Base-by-base conservation (phyloP, 2,797 vertebrate genomes). In the Sarcoramphus papa region DNA sequence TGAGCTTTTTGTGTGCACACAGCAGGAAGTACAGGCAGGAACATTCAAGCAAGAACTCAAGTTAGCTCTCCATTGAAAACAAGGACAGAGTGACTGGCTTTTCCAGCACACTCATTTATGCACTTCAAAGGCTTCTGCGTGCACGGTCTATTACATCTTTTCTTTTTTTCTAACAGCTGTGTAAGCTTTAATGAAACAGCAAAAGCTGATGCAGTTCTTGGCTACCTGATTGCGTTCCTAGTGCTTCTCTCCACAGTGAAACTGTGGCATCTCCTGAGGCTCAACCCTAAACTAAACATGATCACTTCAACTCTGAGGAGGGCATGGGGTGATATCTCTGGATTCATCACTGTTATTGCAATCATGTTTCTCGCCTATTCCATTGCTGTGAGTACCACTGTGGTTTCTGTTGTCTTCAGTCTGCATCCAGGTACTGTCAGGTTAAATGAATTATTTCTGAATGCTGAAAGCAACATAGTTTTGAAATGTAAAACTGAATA, bases 301-400 rank as follows among this genome's bases (percentile, higher is more conserved):
- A 99, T 99, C 98, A 99, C 99, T 27, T 98, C 99, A 33, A 98
- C 99, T 2, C 98, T 99, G 56, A 97, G 98, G 97, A 98, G 98
- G 72, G 99, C 99, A 54, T 99, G 99, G 99, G 98, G 98, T 16
- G 99, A 99, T 97, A 99, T 99, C 97, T 99, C 99, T 45, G 99
- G 99, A 94, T 99, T 99, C 97, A 97, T 99, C 81, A 97, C 98
- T 68, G 98, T 99, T 95, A 99, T 99, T 79, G 91, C 98, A 82
- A 98, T 99, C 98, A 99, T 99, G 99, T 98, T 99, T 92, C 98
- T 99, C 6, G 98, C 99, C 86, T 99, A 99, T 81, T 99, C 99
- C 90, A 98, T 99, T 27, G 98, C 98, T 65, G 99, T 99, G 96
- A 99, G 99, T 97, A 69, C 40, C 57, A 47, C 12, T 13, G 37